Evolutionary conservation across 2,797 vertebrate species (phyloP).

Genomic region (Sebastes elongatus): DNA sequence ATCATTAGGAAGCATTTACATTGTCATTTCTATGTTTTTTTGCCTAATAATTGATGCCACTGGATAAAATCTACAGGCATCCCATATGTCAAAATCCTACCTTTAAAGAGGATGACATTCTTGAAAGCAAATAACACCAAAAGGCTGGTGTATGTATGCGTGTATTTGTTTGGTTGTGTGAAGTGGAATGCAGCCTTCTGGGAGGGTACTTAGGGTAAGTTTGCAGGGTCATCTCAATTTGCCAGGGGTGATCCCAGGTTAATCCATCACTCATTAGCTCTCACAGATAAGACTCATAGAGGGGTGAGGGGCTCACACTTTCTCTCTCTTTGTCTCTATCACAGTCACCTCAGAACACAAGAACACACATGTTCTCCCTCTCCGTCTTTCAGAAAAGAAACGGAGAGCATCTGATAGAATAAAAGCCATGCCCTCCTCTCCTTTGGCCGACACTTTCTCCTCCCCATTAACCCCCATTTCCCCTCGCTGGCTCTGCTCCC

Average conservation of each 20-base stretch:
- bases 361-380: background rate
- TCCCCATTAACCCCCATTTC: slow-evolving; percentile 30
- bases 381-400: slow-evolving; percentile 3
- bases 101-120: background rate
- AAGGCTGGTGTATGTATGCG: background rate
- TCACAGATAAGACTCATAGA: slow-evolving; percentile 66
- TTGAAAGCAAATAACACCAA: background rate
- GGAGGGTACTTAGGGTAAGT: slow-evolving; percentile 54
- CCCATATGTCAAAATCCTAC: too few relatives aligned
- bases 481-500: slow-evolving; percentile 4
- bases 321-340: slow-evolving; percentile 25
- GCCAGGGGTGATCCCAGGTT: slow-evolving; percentile 75
- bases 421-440: slow-evolving; percentile 8
- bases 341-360: background rate
- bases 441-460: slow-evolving; percentile 8
- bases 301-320: slow-evolving; percentile 55
- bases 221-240: slow-evolving; percentile 78
- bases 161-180: slow-evolving; percentile 35
- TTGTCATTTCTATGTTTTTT: background rate
- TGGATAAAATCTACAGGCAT: background rate
- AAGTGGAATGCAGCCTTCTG: slow-evolving; percentile 61
- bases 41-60: background rate
- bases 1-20: background rate
- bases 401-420: slow-evolving; percentile 3
- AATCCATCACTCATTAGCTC: slow-evolving; percentile 82